phyloP scores from a whole-genome alignment of 2,113 vertebrate species.

The Melanocharis versteri region DNA sequence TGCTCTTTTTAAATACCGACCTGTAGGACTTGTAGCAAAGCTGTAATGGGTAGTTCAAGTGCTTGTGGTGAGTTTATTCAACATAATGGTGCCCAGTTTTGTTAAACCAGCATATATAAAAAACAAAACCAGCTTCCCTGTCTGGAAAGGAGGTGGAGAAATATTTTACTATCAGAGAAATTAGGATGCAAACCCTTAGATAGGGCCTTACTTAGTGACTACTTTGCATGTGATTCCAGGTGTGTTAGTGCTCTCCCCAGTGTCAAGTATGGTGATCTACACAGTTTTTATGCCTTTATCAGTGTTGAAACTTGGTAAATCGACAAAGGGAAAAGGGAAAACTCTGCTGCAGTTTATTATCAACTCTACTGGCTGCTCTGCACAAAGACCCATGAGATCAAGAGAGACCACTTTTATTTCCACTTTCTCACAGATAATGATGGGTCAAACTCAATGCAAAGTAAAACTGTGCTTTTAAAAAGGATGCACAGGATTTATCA shows the following conservation, averaged over 20 bases:
- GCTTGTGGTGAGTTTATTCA: background rate
- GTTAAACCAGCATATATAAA: background rate
- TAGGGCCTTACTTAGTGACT: accelerated
- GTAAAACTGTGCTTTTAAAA: background rate
- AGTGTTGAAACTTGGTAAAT: background rate
- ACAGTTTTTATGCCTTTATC: background rate
- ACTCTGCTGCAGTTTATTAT: background rate
- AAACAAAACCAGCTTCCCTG: background rate
- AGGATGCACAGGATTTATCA: background rate
- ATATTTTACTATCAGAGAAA: background rate
- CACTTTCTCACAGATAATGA: background rate
- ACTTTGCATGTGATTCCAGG: background rate
- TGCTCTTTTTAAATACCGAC: background rate
- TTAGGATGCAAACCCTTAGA: background rate
- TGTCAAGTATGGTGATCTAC: background rate
- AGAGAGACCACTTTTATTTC: background rate
- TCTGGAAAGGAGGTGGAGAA: background rate
- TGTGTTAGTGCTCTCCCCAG: background rate
- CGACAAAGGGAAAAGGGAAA: background rate
- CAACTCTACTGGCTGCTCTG: background rate
- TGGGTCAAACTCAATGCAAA: background rate
- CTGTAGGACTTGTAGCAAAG: background rate
- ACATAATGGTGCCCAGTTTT: background rate
- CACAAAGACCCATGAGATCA: background rate
- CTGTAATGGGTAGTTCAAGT: background rate